Conservation (phyloP, 1,140 invertebrate genomes). For the Aphis craccivora region DNA sequence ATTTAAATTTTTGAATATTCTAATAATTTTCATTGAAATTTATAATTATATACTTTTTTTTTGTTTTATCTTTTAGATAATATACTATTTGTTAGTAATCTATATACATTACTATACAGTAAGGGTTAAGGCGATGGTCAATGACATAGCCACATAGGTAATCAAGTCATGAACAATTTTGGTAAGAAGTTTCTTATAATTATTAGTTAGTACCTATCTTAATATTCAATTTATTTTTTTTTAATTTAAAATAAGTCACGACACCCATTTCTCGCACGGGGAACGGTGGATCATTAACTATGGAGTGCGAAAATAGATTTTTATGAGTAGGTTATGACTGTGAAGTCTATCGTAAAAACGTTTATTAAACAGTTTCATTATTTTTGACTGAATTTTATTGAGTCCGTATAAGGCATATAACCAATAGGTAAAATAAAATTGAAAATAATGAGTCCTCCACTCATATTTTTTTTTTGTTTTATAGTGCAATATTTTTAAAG, state of each 20-base stretch:
- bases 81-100: background rate
- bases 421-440: background rate
- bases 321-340: background rate
- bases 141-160: background rate
- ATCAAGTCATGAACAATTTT: background rate
- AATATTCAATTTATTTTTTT: background rate
- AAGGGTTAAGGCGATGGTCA: too few relatives aligned
- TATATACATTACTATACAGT: background rate
- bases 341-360: background rate
- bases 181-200: background rate
- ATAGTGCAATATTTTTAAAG: background rate
- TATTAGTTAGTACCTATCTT: background rate
- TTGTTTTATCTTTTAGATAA: background rate
- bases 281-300: too few relatives aligned
- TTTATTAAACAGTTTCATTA: background rate
- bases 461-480: background rate
- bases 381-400: background rate
- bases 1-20: too few relatives aligned
- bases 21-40: background rate
- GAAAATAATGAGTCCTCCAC: background rate
- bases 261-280: background rate
- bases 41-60: background rate
- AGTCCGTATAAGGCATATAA: background rate
- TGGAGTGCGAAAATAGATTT: background rate
- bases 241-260: too few relatives aligned